These are phyloP conservation scores for Parapsyche elsis DNA, from an alignment of 1,140 invertebrate genomes.

Conservation along the genomic window DNA sequence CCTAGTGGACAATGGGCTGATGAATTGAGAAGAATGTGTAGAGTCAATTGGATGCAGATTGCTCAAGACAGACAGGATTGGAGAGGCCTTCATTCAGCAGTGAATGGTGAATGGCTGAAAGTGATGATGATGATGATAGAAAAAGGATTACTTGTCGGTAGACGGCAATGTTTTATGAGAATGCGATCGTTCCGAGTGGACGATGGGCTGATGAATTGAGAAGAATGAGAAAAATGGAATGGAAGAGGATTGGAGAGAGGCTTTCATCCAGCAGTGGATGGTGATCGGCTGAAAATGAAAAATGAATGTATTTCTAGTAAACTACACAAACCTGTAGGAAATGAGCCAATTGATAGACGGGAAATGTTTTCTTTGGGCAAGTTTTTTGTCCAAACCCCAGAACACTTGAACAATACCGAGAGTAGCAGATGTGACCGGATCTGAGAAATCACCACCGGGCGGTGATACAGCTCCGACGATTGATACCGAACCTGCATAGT, in stretches of 20 bases:
- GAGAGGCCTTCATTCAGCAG: too few species aligned
- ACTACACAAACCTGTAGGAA: constrained; percentile 81
- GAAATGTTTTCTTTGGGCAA: constrained; percentile 99
- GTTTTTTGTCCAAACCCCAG: constrained; percentile 99
- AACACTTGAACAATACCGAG: constrained; percentile 99
- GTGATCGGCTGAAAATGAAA: too few species aligned
- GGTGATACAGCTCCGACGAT: constrained; percentile 99
- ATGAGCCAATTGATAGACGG: constrained; percentile 99
- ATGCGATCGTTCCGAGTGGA: constrained; percentile 79
- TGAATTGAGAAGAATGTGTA: too few species aligned
- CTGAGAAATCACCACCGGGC: constrained; percentile 99
- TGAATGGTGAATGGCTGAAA: too few species aligned
- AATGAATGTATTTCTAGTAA: constrained; percentile 24
- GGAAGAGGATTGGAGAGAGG: too few species aligned
- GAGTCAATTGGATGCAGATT: too few species aligned
- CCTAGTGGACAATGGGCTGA: too few species aligned
- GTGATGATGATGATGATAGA: neutral
- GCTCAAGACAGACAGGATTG: too few species aligned
- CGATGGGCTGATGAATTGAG: too few species aligned
- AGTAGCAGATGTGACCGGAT: constrained; percentile 99
- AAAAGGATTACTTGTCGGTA: constrained; percentile 60
- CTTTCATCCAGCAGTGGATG: too few species aligned
- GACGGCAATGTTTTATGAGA: constrained; percentile 70
- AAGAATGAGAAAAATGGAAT: too few species aligned
- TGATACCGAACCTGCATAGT: constrained; percentile 84